phyloP scores from a whole-genome alignment of 2,888 invertebrate species.

The Epinotia demarniana region DNA sequence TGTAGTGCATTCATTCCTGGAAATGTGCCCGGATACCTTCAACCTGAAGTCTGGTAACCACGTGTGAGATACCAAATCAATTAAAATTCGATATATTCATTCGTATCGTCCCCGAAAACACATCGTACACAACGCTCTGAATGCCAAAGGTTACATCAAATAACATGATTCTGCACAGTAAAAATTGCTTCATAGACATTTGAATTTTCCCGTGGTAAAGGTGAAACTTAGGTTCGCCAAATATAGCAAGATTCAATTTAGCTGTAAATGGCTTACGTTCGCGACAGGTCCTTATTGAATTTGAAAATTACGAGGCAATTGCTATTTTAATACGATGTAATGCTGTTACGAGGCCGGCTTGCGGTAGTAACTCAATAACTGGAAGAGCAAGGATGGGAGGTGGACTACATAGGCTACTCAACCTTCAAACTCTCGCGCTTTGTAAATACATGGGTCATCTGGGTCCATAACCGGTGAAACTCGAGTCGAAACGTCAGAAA shows the following conservation, averaged over 20 bases:
- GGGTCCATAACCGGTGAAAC: too few species aligned
- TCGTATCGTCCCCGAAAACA: too few species aligned
- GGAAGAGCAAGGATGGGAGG: too few species aligned
- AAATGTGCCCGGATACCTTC: too few species aligned
- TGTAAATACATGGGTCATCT: too few species aligned
- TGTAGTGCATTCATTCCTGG: too few species aligned
- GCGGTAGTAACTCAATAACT: not conserved
- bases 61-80: constrained; percentile 1
- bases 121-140: not conserved
- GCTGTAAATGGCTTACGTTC: constrained; percentile 25
- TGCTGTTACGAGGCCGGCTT: not conserved
- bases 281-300: constrained; percentile 11
- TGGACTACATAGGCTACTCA: too few species aligned
- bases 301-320: constrained; percentile 17
- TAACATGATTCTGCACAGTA: constrained; percentile 18
- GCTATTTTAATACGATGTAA: constrained; percentile 11
- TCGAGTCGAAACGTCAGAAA: too few species aligned
- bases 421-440: too few species aligned
- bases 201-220: constrained; percentile 1
- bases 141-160: constrained; percentile 22
- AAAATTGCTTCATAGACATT: constrained; percentile 25
- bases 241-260: constrained; percentile 28
- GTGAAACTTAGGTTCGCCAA: constrained; percentile 6
- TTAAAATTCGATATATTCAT: not conserved
- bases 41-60: not conserved